Base-by-base conservation (phyloP, 1,140 invertebrate genomes). In the Listronotus oregonensis region DNA sequence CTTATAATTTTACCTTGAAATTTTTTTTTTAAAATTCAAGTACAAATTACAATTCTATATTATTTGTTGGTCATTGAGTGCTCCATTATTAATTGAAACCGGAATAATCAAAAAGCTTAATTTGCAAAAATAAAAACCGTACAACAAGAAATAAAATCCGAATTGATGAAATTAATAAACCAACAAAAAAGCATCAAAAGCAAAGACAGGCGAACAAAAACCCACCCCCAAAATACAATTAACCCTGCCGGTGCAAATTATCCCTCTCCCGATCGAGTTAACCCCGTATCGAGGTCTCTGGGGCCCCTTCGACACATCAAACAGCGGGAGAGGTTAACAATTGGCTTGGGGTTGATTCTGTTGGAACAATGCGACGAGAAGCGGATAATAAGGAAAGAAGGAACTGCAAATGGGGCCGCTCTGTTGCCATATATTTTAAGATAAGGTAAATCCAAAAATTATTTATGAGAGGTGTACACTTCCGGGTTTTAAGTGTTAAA, bases 231-330 rank as follows among this genome's bases (percentile, higher is more conserved):
- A 14, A 54, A 54, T 54, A 39, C 51, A 39, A 54, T 54, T 54
- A 54, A 54, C 51, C 51, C 51, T 54, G 51, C 51, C 34, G 34
- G 51, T 54, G 51, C 51, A 54, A 54, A 54, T 54, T 54, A 54
- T 54, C 54, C 34, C 54, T 56, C 15, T 31, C n/a, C 21, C 54
- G 37, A 56, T 56, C 54, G 54, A 56, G 54, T 56, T 56, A 56
- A 56, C 37, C 54, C 54, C 40, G 54, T 56, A 56, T 56, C 54
- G 40, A 27, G 40, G 54, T 56, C 54, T 56, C 54, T 56, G 54
- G 54, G 54, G 54, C 39, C 54, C 54, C 54, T 56, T 56, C 54
- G 54, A 56, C 54, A 56, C 54, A 56, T 56, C 54, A 56, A 56
- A 56, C 54, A 56, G 54, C 54, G 54, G 54, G 54, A 43, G 46